Percentiles rank a stretch among this genome's conserved stretches.
Conservation (phyloP, 2,888 invertebrate species). For the Clusia tigrina region DNA sequence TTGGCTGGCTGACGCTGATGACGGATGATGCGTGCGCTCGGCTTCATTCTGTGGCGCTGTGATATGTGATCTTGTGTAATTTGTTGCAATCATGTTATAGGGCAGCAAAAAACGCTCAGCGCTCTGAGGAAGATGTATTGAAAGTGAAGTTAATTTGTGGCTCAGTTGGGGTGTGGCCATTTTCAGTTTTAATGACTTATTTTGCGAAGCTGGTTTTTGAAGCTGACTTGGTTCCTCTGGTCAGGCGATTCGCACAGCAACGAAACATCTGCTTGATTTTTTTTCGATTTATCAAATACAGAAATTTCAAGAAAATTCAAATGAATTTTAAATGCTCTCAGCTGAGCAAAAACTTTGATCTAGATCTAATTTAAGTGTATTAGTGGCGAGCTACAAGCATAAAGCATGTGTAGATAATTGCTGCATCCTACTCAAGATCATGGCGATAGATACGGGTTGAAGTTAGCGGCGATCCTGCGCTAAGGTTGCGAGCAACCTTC, state of each 20-base stretch:
- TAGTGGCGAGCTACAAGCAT: no score
- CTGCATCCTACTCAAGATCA: background rate
- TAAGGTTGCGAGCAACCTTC: background rate
- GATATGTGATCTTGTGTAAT: background rate
- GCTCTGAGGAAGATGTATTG: background rate
- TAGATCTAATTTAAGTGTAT: slow-evolving; percentile 55
- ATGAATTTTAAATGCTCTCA: background rate
- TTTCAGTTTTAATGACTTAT: slow-evolving; percentile 15
- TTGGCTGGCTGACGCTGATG: background rate
- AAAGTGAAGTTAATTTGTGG: slow-evolving; percentile 14
- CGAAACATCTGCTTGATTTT: slow-evolving; percentile 6
- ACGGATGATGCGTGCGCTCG: background rate
- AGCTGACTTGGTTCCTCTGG: background rate
- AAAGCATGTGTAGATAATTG: background rate
- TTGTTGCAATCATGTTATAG: background rate
- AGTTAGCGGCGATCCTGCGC: no score
- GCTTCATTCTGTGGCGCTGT: background rate
- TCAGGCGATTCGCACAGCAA: background rate
- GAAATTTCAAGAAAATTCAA: background rate
- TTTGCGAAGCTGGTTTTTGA: background rate
- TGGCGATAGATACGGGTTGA: background rate
- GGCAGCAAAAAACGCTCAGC: background rate
- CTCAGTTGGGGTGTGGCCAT: slow-evolving; percentile 5
- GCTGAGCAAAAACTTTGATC: slow-evolving; percentile 37
- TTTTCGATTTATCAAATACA: background rate